Conservation (phyloP, 2,113 vertebrate genomes). For the Larimichthys polyactis region DNA sequence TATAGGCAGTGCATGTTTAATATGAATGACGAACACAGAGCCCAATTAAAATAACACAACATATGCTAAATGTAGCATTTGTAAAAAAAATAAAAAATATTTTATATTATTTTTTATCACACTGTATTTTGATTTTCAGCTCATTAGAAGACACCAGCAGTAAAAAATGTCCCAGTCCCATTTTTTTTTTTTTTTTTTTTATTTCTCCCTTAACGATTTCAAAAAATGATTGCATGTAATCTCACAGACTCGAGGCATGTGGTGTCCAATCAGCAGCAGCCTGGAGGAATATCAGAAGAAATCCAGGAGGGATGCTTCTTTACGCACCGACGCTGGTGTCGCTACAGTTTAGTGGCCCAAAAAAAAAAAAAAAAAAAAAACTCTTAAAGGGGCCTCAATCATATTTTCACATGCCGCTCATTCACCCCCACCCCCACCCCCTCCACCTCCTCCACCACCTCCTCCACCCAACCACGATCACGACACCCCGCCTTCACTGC, state of each 20-base stretch:
- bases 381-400: constrained; percentile 83
- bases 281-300: constrained; percentile 71
- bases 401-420: constrained; percentile 65
- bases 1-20: constrained; percentile 49
- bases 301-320: constrained; percentile 71
- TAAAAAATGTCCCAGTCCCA: constrained; percentile 42
- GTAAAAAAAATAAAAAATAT: not conserved
- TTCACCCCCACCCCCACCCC: not conserved
- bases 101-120: not conserved
- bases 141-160: not conserved
- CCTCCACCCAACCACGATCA: not conserved
- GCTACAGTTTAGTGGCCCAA: constrained; percentile 71
- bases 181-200: not conserved
- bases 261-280: constrained; percentile 77
- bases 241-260: constrained; percentile 53
- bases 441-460: too few relatives aligned
- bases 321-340: constrained; percentile 68
- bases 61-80: not conserved
- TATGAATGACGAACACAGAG: constrained; percentile 48
- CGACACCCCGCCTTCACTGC: constrained; percentile 53
- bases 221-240: constrained; percentile 47
- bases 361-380: constrained; percentile 25
- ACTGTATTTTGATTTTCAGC: constrained; percentile 9
- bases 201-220: constrained; percentile 28
- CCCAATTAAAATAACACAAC: constrained; percentile 49